Percentiles rank a stretch among this genome's conserved stretches.
phyloP scores from a whole-genome alignment of 2,113 vertebrate species.

The Psammodynastes pulverulentus region DNA sequence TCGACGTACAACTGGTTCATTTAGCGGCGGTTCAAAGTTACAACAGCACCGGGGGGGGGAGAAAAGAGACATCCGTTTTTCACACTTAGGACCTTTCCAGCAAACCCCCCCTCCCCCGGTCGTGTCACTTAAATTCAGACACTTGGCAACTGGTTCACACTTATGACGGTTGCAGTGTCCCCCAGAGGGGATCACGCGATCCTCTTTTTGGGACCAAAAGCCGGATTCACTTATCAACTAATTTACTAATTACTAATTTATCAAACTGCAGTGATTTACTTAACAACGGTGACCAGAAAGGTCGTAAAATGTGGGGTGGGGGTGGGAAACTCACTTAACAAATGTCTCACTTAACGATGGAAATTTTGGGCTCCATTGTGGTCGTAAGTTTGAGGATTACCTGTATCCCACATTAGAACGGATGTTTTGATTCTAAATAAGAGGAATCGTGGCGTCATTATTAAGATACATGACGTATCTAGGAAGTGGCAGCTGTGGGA shows the following conservation, averaged over 20 bases:
- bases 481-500: neutral
- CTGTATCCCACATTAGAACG: neutral
- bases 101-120: too few species aligned
- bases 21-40: neutral
- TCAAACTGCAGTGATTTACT: too few species aligned
- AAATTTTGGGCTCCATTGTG: neutral
- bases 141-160: too few species aligned
- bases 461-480: neutral
- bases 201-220: too few species aligned
- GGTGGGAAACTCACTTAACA: too few species aligned
- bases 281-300: too few species aligned
- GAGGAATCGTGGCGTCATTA: neutral
- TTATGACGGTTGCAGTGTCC: too few species aligned
- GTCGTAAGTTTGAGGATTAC: neutral
- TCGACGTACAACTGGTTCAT: neutral
- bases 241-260: too few species aligned
- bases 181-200: too few species aligned
- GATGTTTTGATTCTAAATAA: neutral
- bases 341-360: too few species aligned
- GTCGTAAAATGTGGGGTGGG: too few species aligned
- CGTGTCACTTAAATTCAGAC: neutral
- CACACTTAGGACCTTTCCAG: neutral
- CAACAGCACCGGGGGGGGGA: neutral
- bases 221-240: too few species aligned
- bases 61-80: neutral